Base-by-base conservation (phyloP, 2,888 invertebrate genomes). In the Mycalesis mineus region DNA sequence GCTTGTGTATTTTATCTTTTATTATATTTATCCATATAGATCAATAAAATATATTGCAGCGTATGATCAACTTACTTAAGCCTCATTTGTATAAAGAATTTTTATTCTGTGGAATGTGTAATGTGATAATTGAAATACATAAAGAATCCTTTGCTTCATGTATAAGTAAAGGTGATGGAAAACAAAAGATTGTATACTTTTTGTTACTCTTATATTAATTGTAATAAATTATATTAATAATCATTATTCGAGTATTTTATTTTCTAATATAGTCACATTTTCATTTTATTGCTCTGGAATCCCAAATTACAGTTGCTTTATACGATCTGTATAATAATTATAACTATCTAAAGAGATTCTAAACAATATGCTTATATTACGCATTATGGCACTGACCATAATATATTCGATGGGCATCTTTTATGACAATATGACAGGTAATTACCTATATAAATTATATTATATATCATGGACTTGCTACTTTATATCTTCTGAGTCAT, bases 231-330 rank as follows among this genome's bases (percentile, higher is more conserved):
- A 33, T 47, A 15, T 33, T 33, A 47, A 33, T 33, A 13, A 47
- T 47, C 33, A 51, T 49, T 45, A 41, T 49, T 51, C 29, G 52
- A 28, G 59, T 41, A 60, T 51, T 60, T 55, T 64, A 47, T 60
- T 57, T 60, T 47, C 70, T 78, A 62, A 71, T 61, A 62, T 59
- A 14, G 47, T 47, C 47, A 47, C 62, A 61, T 73, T 73, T 69
- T 55, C 60, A 69, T 62, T 11, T 71, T 83, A 82, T 82, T 82
- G 79, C 80, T 69, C 70, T 59, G 41, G 11, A 51, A 58, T 44
- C 42, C 47, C 47, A 39, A 55, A 49, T 51, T 47, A 51, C 31
- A 50, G 28, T 37, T 42, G 22, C n/a, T 36, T 53, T 47, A 41
- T 9, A 45, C 44, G 29, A 9, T 51, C 37, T 39, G n/a, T 22